phyloP scores from a whole-genome alignment of 2,888 invertebrate genomes.

The Glaucopsyche alexis region DNA sequence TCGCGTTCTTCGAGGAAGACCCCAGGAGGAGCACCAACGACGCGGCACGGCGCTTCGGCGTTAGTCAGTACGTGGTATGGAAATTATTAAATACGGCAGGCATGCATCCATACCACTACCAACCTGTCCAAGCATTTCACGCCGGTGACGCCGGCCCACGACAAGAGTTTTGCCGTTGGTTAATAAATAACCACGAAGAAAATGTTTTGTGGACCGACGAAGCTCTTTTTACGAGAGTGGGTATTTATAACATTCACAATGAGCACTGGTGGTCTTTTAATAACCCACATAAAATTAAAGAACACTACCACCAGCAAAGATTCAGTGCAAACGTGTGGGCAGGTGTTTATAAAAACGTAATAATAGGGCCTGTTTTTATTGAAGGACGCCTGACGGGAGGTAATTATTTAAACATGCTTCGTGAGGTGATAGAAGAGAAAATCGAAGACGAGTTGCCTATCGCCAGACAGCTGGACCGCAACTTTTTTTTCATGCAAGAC shows the following conservation, averaged over 20 bases:
- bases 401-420: background rate
- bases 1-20: too few relatives aligned
- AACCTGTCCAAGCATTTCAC: background rate
- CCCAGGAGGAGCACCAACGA: too few relatives aligned
- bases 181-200: background rate
- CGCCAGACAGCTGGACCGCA: background rate
- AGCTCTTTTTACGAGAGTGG: slow-evolving; percentile 11
- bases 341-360: background rate
- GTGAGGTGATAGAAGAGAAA: background rate
- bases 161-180: background rate
- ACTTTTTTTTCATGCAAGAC: slow-evolving; percentile 8
- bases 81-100: background rate
- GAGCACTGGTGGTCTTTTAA: slow-evolving; percentile 14
- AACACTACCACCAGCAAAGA: background rate
- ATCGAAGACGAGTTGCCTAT: too few relatives aligned
- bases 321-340: slow-evolving; percentile 11
- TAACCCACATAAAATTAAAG: slow-evolving; percentile 20
- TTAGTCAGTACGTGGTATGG: background rate
- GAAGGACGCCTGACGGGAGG: background rate
- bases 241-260: background rate
- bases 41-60: too few relatives aligned
- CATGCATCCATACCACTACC: background rate
- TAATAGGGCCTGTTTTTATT: background rate
- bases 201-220: slow-evolving; percentile 16
- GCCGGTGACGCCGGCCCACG: background rate